These are phyloP conservation scores for Amphipoea lucens DNA, from an alignment of 2,888 invertebrate species.

Conservation along the genomic window DNA sequence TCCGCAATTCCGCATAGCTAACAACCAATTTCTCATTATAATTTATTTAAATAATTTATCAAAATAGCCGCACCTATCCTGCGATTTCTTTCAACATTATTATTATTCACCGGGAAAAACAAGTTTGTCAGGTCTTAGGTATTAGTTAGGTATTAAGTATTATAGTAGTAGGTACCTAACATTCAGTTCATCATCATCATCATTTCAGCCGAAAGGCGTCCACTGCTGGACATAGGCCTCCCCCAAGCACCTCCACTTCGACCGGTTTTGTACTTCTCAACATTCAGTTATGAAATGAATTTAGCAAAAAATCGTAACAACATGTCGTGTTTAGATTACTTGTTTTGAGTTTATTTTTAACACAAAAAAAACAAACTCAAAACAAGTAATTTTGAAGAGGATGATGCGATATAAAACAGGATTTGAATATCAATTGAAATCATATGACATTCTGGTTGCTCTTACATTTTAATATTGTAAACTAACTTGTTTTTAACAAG, in stretches of 20 bases:
- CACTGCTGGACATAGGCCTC: too few species aligned
- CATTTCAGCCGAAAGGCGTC: too few species aligned
- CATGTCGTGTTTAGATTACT: not conserved
- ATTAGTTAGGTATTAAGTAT: too few species aligned
- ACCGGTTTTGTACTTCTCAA: too few species aligned
- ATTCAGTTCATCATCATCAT: too few species aligned
- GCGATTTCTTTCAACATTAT: not conserved
- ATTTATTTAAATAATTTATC: not conserved
- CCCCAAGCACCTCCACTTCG: too few species aligned
- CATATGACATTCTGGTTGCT: conserved; percentile 16
- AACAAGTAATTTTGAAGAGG: conserved; percentile 21
- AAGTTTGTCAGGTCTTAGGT: not conserved
- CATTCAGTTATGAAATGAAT: not conserved
- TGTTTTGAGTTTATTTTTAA: too few species aligned
- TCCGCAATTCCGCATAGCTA: not conserved
- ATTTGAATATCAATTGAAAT: conserved; percentile 35
- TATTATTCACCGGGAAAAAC: not conserved
- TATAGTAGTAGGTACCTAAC: not conserved
- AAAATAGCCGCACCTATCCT: not conserved
- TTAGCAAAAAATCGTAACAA: not conserved
- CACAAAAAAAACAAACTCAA: not conserved
- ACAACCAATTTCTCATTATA: conserved; percentile 1
- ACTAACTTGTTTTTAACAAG: conserved; percentile 91
- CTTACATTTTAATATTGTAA: conserved; percentile 49
- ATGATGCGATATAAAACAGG: conserved; percentile 14